These are phyloP conservation scores for Brachionus angularis DNA, from an alignment of 1,140 invertebrate genomes.

Conservation along the genomic window DNA sequence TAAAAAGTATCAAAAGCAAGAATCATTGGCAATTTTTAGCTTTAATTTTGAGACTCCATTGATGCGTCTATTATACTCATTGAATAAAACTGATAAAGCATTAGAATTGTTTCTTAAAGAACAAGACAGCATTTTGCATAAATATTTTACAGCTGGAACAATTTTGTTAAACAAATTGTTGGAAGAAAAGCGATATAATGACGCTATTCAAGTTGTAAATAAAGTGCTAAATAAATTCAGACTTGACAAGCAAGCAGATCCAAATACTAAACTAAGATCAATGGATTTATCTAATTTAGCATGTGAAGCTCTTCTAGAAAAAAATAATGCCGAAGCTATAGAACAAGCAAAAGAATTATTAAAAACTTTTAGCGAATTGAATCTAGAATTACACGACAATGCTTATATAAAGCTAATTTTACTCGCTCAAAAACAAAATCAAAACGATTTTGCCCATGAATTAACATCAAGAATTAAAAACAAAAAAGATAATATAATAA, in stretches of 20 bases:
- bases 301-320: slow-evolving; percentile 4
- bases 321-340: not conserved
- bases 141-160: slow-evolving; percentile 10
- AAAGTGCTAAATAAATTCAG: slow-evolving; percentile 1
- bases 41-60: slow-evolving; percentile 41
- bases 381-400: slow-evolving; percentile 14
- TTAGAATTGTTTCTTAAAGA: slow-evolving; percentile 18
- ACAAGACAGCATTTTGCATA: slow-evolving; percentile 13
- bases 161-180: slow-evolving; percentile 41
- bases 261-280: not conserved
- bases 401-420: slow-evolving; percentile 19
- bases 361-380: slow-evolving; percentile 1
- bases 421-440: slow-evolving; percentile 13
- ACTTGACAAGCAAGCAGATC: not conserved
- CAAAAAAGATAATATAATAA: slow-evolving; percentile 9
- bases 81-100: slow-evolving; percentile 37
- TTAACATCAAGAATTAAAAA: slow-evolving; percentile 17
- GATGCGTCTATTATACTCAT: slow-evolving; percentile 10
- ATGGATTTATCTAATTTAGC: slow-evolving; percentile 27
- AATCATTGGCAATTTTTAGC: slow-evolving; percentile 28
- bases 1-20: slow-evolving; percentile 37
- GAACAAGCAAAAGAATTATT: not conserved
- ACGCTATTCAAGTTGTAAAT: slow-evolving; percentile 14
- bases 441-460: slow-evolving; percentile 33
- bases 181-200: slow-evolving; percentile 26